Evolutionary conservation across 2,888 invertebrate genomes (phyloP).

Genomic region (Limenitis arthemis): DNA sequence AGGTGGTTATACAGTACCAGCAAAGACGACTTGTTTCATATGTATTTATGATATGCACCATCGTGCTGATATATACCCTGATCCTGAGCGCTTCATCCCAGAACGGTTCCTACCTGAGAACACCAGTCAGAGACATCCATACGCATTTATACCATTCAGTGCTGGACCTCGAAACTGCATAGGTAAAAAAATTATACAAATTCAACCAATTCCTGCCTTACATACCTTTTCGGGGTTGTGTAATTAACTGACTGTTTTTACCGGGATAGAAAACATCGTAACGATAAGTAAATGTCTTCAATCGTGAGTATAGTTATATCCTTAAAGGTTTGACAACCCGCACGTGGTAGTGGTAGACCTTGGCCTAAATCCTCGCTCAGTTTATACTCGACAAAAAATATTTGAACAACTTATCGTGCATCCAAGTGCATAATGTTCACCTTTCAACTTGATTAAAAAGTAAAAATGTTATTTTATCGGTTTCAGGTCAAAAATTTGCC

Average conservation of each 20-base stretch:
- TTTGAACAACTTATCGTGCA: no score
- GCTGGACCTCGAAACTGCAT: constrained; percentile 74
- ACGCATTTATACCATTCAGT: constrained; percentile 76
- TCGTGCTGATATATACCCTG: constrained; percentile 73
- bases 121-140: constrained; percentile 66
- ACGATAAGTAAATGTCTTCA: no score
- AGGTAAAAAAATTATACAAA: constrained; percentile 3
- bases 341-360: no score
- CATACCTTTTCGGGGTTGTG: no score
- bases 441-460: no score
- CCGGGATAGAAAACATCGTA: no score
- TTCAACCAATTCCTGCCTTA: neutral
- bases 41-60: constrained; percentile 74
- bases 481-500: constrained; percentile 65
- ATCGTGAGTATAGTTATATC: no score
- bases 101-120: constrained; percentile 78
- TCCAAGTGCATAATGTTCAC: no score
- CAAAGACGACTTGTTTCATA: constrained; percentile 49
- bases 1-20: constrained; percentile 64
- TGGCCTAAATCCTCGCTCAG: no score
- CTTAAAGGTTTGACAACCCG: no score
- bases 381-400: no score
- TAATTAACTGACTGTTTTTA: no score
- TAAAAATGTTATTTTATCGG: neutral
- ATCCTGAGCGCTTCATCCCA: constrained; percentile 78